Conservation (phyloP, 2,113 vertebrate species). For the Oreochromis aureus region DNA sequence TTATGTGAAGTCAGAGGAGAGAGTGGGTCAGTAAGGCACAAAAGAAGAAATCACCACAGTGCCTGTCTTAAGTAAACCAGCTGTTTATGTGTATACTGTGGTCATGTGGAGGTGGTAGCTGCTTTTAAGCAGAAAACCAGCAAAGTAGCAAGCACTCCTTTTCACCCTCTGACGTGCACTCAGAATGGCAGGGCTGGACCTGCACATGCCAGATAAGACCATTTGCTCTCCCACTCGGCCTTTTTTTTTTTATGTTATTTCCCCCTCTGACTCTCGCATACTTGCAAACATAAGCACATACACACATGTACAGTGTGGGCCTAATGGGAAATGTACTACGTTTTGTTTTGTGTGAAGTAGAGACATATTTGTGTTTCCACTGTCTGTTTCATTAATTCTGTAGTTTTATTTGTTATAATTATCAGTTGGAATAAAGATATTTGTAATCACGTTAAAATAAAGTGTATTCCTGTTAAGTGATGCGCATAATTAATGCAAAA, state of each 20-base stretch:
- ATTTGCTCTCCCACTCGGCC: slow-evolving; percentile 6
- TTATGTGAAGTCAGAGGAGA: background rate
- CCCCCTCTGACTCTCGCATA: no score
- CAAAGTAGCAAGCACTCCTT: background rate
- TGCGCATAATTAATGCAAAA: no score
- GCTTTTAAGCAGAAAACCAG: slow-evolving; percentile 15
- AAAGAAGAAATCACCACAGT: background rate
- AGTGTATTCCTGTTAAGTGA: no score
- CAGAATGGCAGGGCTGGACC: slow-evolving; percentile 38
- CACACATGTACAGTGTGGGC: no score
- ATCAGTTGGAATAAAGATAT: no score
- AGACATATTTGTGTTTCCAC: no score
- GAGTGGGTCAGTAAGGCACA: slow-evolving; percentile 21
- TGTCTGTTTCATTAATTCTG: no score
- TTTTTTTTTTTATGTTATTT: background rate
- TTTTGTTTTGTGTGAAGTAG: no score
- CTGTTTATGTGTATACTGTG: background rate
- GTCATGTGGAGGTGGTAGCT: background rate
- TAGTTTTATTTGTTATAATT: no score
- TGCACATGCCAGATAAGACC: slow-evolving; percentile 59
- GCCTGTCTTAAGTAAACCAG: slow-evolving; percentile 26
- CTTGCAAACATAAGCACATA: no score
- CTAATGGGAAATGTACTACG: no score
- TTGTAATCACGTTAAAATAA: no score
- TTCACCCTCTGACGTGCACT: slow-evolving; percentile 28